phyloP scores from a whole-genome alignment of 2,797 vertebrate species.

The Sparidentex hasta region DNA sequence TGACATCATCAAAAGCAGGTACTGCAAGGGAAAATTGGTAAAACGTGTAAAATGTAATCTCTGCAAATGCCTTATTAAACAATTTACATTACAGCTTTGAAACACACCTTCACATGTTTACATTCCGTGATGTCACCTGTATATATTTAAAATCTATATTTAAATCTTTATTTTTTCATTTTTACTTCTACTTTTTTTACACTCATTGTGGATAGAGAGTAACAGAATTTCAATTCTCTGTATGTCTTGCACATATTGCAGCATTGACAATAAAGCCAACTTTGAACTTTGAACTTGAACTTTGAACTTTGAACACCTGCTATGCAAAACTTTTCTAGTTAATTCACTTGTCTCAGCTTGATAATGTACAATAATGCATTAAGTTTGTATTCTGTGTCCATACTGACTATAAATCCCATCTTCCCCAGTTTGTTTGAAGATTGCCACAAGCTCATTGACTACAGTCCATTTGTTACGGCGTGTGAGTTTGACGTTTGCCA shows the following conservation, averaged over 20 bases:
- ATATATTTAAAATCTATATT: too few relatives aligned
- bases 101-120: too few relatives aligned
- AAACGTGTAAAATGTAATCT: neutral
- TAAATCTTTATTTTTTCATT: too few relatives aligned
- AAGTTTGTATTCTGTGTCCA: neutral
- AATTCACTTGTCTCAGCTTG: neutral
- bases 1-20: constrained; percentile 76
- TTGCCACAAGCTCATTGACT: constrained; percentile 80
- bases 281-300: too few relatives aligned
- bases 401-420: constrained; percentile 13
- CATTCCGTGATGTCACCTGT: too few relatives aligned
- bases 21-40: constrained; percentile 5
- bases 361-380: constrained; percentile 1
- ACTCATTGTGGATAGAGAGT: too few relatives aligned
- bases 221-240: too few relatives aligned
- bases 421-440: constrained; percentile 80
- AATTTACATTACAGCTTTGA: neutral
- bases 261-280: too few relatives aligned
- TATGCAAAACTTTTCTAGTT: neutral
- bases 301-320: too few relatives aligned
- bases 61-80: neutral
- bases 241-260: too few relatives aligned
- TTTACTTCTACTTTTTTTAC: too few relatives aligned
- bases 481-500: constrained; percentile 81
- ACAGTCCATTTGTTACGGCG: constrained; percentile 59